Evolutionary conservation across 2,888 invertebrate species (phyloP).

Genomic region (Amphipoea lucens): DNA sequence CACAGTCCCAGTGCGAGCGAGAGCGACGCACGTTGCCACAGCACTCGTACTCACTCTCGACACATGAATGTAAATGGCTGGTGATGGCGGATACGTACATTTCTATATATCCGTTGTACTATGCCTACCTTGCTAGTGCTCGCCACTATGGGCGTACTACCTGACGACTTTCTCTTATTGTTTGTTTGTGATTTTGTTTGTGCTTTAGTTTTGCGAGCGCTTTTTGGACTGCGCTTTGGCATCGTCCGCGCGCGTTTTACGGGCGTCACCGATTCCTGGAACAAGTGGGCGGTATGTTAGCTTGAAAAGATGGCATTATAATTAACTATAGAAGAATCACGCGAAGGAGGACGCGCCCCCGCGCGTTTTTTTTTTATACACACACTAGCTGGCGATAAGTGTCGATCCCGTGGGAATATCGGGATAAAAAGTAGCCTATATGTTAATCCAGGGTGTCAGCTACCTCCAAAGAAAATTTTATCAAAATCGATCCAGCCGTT

Average conservation of each 20-base stretch:
- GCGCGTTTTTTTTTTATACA: no score
- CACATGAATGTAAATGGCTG: conserved; percentile 85
- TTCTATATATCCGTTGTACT: conserved; percentile 91
- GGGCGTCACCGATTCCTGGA: conserved; percentile 80
- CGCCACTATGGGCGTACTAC: conserved; percentile 87
- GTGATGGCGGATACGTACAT: conserved; percentile 90
- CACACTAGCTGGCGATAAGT: no score
- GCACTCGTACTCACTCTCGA: conserved; percentile 75
- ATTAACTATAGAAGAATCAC: no score
- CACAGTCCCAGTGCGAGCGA: conserved; percentile 61
- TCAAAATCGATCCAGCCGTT: no score
- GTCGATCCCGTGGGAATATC: no score
- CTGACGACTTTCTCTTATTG: conserved; percentile 82
- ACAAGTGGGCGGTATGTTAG: conserved; percentile 44
- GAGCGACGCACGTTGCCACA: conserved; percentile 68
- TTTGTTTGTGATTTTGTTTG: conserved; percentile 76
- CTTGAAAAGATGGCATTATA: neutral
- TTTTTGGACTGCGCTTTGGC: conserved; percentile 85
- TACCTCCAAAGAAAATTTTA: no score
- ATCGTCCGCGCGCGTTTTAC: conserved; percentile 82
- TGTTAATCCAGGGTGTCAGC: no score
- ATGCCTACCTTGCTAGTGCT: conserved; percentile 90
- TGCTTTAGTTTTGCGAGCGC: conserved; percentile 77
- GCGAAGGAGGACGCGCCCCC: no score
- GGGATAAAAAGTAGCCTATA: no score